Conservation (phyloP, 37 sponge, comb jelly and placozoan species). For the Bolinopsis microptera region DNA sequence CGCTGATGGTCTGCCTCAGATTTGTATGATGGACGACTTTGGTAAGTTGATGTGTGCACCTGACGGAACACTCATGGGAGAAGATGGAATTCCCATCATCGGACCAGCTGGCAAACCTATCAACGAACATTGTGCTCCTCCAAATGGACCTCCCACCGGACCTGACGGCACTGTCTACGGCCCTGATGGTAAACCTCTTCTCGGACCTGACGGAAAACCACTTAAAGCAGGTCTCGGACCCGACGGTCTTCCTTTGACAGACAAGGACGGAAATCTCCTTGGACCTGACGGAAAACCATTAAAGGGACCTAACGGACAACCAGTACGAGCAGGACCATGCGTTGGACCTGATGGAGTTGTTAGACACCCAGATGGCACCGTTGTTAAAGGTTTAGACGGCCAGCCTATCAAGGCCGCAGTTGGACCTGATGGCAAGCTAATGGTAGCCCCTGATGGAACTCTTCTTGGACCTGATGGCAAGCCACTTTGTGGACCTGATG, state of each 20-base stretch:
- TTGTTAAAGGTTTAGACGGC: conserved; percentile 14
- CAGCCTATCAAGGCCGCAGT: conserved; percentile 13
- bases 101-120: conserved; percentile 58
- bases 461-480: conserved; percentile 55
- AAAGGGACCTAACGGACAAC: conserved; percentile 28
- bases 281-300: conserved; percentile 37
- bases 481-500: conserved; percentile 59
- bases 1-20: background rate
- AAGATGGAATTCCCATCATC: conserved; percentile 1
- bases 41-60: conserved; percentile 47
- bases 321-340: background rate
- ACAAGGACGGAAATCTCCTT: background rate
- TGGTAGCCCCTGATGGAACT: conserved; percentile 44
- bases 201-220: conserved; percentile 21
- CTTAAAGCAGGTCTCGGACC: conserved; percentile 39
- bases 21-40: background rate
- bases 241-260: conserved; percentile 20
- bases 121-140: conserved; percentile 12
- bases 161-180: conserved; percentile 20
- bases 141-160: background rate
- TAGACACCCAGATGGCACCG: conserved; percentile 25
- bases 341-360: conserved; percentile 47
- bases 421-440: conserved; percentile 51
- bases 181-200: conserved; percentile 51
- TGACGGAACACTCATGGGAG: conserved; percentile 31